Conservation (phyloP, 2,113 vertebrate species). For the Brachyhypopomus gauderio region DNA sequence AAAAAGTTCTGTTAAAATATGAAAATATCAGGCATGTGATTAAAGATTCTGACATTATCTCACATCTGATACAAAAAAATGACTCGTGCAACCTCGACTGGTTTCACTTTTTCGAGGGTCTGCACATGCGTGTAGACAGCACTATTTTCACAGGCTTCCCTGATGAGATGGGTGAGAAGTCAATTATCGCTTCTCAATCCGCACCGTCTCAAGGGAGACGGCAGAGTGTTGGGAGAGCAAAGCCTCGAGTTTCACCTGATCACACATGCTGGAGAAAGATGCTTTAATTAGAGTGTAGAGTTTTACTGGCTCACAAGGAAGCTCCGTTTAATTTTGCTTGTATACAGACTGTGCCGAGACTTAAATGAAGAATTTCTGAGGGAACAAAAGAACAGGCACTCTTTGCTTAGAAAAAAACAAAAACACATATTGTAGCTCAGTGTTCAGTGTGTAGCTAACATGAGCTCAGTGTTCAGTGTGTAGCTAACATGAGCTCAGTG, state of each 20-base stretch:
- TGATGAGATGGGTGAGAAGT: constrained; percentile 44
- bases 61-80: background rate
- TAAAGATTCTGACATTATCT: too few relatives aligned
- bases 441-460: too few relatives aligned
- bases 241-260: background rate
- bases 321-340: background rate
- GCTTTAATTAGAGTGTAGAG: constrained; percentile 39
- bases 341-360: background rate
- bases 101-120: background rate
- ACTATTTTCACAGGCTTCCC: background rate
- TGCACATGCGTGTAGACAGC: background rate
- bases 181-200: constrained; percentile 51
- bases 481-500: background rate
- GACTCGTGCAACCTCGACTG: background rate
- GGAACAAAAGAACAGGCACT: background rate
- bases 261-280: constrained; percentile 1
- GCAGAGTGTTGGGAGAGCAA: constrained; percentile 9
- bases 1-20: background rate
- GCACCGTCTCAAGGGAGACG: background rate
- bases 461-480: too few relatives aligned
- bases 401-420: background rate
- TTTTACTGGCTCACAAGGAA: background rate
- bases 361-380: too few relatives aligned
- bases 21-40: too few relatives aligned
- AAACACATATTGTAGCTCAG: too few relatives aligned